Evolutionary conservation across 1,140 invertebrate species (phyloP), one percentile per base, ranked within the genome.

Genomic region (Pemphigus obesinymphae): DNA sequence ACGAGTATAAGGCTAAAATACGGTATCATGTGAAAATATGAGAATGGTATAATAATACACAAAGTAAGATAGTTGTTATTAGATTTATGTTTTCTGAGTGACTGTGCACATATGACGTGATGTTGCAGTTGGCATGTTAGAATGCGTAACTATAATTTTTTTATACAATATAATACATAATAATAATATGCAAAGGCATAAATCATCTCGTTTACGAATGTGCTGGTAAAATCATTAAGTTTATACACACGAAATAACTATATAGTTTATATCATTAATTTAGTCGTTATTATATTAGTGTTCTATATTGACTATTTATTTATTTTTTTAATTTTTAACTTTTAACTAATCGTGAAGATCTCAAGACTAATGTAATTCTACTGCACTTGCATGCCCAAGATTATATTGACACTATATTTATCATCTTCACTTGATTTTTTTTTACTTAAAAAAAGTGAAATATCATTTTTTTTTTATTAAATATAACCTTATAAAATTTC

Each of bases 1-100:
- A 40, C 23, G 17, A 45, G 26, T 63, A n/a, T n/a, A 80, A 61
- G 75, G 55, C 53, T 61, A 80, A 80, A 80, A 80, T 58, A 80
- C 53, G 76, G 53, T 61, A 43, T 48, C 58, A 61, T 17, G 73
- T 78, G 73, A 55, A 7, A 78, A 37, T 80, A n/a, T 80, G 40
- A 63, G 53, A 78, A 78, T 58, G 75, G 75, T 78, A n/a, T n/a
- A 58, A 55, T 80, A 63, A 72, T n/a, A 50, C 75, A 45, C 26
- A 63, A 37, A 80, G 45, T 45, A 80, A 55, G 31, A 78, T 63
- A 43, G 55, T 80, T 80, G 10, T 80, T 80, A 80, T 80, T 63
- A 26, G 75, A 31, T 80, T 61, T 63, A 63, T 80, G 53, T 55
- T 80, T 43, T 37, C 10, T 23, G 76, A 80, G 37, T 80, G 76